Evolutionary conservation across 2,888 invertebrate species (phyloP).

Genomic region (Monopis laevigella): DNA sequence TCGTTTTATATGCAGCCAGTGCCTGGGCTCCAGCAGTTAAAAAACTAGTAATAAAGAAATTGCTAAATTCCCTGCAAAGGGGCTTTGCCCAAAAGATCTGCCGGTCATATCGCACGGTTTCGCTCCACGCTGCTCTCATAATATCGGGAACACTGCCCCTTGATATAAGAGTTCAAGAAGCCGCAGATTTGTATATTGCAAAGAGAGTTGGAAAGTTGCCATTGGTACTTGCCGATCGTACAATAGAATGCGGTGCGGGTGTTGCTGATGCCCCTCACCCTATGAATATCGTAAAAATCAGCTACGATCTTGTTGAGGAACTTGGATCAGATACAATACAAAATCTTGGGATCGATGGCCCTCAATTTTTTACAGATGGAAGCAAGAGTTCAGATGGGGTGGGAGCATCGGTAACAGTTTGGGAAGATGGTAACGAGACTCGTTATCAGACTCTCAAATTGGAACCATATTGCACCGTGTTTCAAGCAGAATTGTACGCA

Average conservation of each 20-base stretch:
- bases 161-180: not conserved
- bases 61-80: not conserved
- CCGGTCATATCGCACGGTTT: not conserved
- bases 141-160: not conserved
- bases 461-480: slow-evolving; percentile 9
- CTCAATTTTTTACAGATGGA: slow-evolving; percentile 6
- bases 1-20: slow-evolving; percentile 17
- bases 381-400: slow-evolving; percentile 11
- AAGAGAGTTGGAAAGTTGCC: not conserved
- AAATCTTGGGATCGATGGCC: not conserved
- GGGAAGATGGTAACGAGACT: slow-evolving; percentile 1
- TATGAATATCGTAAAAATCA: not conserved
- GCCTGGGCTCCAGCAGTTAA: slow-evolving; percentile 14
- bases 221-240: too few relatives aligned
- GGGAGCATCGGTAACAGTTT: slow-evolving; percentile 8
- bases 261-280: not conserved
- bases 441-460: not conserved
- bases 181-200: not conserved
- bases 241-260: too few relatives aligned
- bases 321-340: not conserved
- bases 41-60: not conserved
- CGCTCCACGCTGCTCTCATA: not conserved
- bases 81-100: not conserved
- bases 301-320: not conserved
- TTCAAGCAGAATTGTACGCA: slow-evolving; percentile 13